Percentiles rank a stretch among this genome's conserved stretches.
Evolutionary conservation across 2,888 invertebrate genomes (phyloP).

Genomic region (Chaitophorus viminalis): DNA sequence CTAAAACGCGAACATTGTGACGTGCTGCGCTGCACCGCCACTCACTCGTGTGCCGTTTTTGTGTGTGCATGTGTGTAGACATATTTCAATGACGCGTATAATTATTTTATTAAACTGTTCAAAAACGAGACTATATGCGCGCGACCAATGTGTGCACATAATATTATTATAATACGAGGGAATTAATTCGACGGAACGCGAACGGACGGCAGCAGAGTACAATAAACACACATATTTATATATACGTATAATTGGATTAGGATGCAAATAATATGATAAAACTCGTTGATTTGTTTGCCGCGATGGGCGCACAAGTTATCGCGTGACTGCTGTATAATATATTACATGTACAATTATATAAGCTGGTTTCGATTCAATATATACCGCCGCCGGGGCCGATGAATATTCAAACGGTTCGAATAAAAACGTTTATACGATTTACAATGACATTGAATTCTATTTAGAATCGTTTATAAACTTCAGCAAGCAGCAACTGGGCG

Average conservation of each 20-base stretch:
- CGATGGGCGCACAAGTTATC: slow-evolving; percentile 12
- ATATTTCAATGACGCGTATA: not conserved
- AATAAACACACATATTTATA: no score
- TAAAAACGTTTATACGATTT: not conserved
- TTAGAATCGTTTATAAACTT: not conserved
- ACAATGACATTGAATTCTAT: not conserved
- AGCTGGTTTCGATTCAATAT: not conserved
- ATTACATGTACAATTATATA: no score
- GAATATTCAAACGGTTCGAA: slow-evolving; percentile 16
- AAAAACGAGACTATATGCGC: not conserved
- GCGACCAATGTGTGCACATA: not conserved
- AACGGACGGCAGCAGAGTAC: no score
- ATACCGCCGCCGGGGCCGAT: not conserved
- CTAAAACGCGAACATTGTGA: not conserved
- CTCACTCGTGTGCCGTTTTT: no score
- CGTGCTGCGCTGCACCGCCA: not conserved
- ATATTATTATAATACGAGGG: not conserved
- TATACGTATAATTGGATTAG: slow-evolving; percentile 20
- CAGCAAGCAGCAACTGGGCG: not conserved
- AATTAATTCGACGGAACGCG: not conserved
- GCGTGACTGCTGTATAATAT: not conserved
- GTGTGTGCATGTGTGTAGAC: not conserved
- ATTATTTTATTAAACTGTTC: not conserved
- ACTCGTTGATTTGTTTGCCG: slow-evolving; percentile 18
- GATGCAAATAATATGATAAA: slow-evolving; percentile 21